phyloP scores from a whole-genome alignment of 1,140 invertebrate genomes.

The Caenorhabditis tropicalis region DNA sequence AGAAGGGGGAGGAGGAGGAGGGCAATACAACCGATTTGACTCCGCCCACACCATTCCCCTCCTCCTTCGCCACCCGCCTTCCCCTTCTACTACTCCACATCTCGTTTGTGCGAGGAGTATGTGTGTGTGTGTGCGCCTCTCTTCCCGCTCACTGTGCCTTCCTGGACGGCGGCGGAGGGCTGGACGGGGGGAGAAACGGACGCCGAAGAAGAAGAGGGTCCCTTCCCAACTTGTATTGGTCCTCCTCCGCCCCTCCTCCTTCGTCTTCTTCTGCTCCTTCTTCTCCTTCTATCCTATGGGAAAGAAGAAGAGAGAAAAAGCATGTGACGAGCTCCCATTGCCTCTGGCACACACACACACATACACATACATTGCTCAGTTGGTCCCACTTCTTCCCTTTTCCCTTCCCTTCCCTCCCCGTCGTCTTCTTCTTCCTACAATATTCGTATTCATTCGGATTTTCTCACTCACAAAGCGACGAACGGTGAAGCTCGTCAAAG shows the following conservation, averaged over 20 bases:
- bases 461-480: too few species aligned
- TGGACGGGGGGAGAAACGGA: not conserved
- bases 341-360: not conserved
- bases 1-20: not conserved
- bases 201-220: not conserved
- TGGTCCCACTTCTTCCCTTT: not conserved
- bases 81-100: too few species aligned
- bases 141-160: too few species aligned
- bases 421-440: not conserved
- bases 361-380: not conserved
- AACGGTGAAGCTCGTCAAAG: constrained; percentile 77
- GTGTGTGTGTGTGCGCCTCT: too few species aligned
- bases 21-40: not conserved
- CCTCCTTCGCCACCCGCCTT: not conserved
- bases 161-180: not conserved
- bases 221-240: not conserved
- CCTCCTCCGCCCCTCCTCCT: not conserved
- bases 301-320: not conserved
- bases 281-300: not conserved
- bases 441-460: not conserved
- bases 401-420: not conserved
- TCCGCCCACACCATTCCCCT: not conserved
- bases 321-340: too few species aligned
- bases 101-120: too few species aligned
- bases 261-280: not conserved